Evolutionary conservation across 2,113 vertebrate genomes (phyloP), one percentile per base, ranked within the genome.

Genomic region (Hepsetus odoe): DNA sequence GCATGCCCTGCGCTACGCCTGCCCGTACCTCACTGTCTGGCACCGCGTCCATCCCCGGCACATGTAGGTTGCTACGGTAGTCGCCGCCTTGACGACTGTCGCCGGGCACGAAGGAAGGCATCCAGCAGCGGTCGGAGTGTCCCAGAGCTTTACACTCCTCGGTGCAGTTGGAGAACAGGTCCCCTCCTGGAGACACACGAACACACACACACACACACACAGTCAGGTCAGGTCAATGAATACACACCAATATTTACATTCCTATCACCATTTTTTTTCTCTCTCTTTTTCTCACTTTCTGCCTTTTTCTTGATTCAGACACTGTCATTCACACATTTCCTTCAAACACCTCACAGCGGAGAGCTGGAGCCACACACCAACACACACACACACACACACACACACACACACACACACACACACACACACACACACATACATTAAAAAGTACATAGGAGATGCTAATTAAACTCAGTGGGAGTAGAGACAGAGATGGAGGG

Each of bases 91-190:
- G 97, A 82, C 96, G 97, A 87, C 95, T 95, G 72, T 99, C 98
- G 0, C 96, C 92, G 2, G 96, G 93, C 83, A 98, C 95, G 77
- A 99, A 99, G 80, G 97, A 96, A 72, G 98, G 98, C 98, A 99
- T 99, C 98, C 98, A 99, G 92, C 98, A 99, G 88, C 98, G 94
- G 90, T 99, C 98, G 0, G 98, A 99, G 92, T 99, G 98, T 85
- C 98, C 98, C 86, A 99, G 92, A 28, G 97, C 98, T 91, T 99
- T 99, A 90, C 98, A 99, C 88, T 99, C 98, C 88, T 98, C 97
- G 0, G 98, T 99, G 91, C 98, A 99, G 88, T 99, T 99, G 88
- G 97, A 99, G 91, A 99, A 99, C 84, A 99, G 94, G 89, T 99
- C 97, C 83, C 96, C 92, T 70, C 95, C 96, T 98, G 28, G 30